Conservation (phyloP, 2,888 invertebrate species). For the Lobophora halterata region DNA sequence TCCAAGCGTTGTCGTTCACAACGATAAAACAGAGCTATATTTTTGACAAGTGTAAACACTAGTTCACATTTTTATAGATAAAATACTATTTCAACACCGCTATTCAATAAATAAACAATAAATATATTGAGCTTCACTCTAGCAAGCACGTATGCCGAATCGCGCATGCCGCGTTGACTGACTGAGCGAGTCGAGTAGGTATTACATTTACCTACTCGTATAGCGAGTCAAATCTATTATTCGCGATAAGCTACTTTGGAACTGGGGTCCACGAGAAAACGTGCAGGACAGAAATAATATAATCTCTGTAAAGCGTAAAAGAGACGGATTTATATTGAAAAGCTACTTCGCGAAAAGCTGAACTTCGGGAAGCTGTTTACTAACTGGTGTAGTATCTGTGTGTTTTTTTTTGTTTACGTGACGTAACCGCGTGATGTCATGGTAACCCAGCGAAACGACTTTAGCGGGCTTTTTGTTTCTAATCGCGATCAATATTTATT, state of each 20-base stretch:
- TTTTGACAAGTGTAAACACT: constrained; percentile 1
- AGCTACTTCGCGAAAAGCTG: constrained; percentile 25
- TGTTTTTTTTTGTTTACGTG: constrained; percentile 50
- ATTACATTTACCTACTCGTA: too few species aligned
- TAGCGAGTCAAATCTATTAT: constrained; percentile 43
- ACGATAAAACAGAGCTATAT: too few species aligned
- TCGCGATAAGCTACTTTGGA: constrained; percentile 42
- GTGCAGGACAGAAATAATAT: constrained; percentile 52
- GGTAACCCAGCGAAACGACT: constrained; percentile 43
- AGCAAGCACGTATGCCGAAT: constrained; percentile 33
- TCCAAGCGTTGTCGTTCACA: constrained; percentile 17
- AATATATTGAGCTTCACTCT: constrained; percentile 10
- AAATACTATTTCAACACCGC: constrained; percentile 30
- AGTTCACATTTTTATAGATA: constrained; percentile 57
- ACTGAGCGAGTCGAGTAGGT: constrained; percentile 41
- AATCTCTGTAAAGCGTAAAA: constrained; percentile 35
- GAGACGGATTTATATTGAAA: constrained; percentile 38
- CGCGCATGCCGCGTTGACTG: constrained; percentile 42
- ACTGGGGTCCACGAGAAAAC: constrained; percentile 28
- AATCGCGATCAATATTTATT: constrained; percentile 3
- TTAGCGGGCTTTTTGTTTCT: constrained; percentile 34
- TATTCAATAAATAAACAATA: constrained; percentile 26
- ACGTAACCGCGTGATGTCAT: constrained; percentile 72
- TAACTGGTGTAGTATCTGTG: constrained; percentile 23
- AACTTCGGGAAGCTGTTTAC: constrained; percentile 13